Percentiles rank a stretch among this genome's conserved stretches.
These are phyloP conservation scores for Ornithoptera alexandrae DNA, from an alignment of 2,888 invertebrate genomes.

Conservation along the genomic window DNA sequence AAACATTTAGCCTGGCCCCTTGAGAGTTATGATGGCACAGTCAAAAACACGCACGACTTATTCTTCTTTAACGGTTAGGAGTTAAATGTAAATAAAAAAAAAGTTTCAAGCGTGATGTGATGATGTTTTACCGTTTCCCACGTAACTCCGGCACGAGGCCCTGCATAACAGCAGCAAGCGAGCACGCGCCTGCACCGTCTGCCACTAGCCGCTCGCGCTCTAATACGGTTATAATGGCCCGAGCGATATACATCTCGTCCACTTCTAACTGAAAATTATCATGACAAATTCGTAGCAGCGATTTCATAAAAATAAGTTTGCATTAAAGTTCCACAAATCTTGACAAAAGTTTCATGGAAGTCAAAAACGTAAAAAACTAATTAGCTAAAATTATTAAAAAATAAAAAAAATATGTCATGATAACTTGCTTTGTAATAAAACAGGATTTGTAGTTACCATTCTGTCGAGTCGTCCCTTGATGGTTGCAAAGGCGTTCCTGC, in stretches of 20 bases:
- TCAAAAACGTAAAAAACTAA: no score
- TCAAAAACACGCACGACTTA: no score
- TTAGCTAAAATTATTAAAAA: no score
- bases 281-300: not conserved
- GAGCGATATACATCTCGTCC: conserved; percentile 84
- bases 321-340: no score
- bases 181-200: conserved; percentile 89
- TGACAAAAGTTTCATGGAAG: no score
- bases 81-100: no score
- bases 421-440: not conserved
- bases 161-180: conserved; percentile 87
- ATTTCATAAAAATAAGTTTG: no score
- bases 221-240: conserved; percentile 83
- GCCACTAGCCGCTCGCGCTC: conserved; percentile 89
- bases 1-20: no score
- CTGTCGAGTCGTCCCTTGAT: conserved; percentile 85
- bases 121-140: conserved; percentile 83
- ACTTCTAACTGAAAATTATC: conserved; percentile 76
- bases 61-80: no score
- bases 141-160: conserved; percentile 85
- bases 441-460: conserved; percentile 65
- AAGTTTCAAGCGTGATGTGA: no score
- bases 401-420: not conserved
- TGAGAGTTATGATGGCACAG: no score
- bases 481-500: conserved; percentile 86